These are phyloP conservation scores for Graptemys geographica DNA, from an alignment of 2,797 vertebrate species.

Conservation along the genomic window DNA sequence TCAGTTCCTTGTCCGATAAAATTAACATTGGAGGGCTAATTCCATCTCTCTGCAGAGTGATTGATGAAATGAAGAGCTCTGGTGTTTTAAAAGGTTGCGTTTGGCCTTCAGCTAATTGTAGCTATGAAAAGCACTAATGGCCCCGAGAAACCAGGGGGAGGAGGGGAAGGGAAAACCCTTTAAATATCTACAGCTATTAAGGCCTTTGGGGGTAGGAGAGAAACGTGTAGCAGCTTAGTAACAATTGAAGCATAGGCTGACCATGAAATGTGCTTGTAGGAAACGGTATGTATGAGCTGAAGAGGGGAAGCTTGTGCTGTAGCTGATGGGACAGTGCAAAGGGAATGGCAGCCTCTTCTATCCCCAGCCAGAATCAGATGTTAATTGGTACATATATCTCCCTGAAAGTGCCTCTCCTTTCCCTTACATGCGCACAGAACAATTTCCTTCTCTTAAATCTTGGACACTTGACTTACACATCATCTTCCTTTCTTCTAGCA, in stretches of 20 bases:
- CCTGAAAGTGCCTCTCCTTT: neutral
- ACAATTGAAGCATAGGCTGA: neutral
- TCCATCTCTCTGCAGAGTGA: neutral
- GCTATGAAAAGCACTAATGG: neutral
- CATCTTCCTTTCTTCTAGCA: neutral
- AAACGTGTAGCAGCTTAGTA: neutral
- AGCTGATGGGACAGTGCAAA: neutral
- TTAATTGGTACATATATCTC: neutral
- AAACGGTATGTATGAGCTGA: neutral
- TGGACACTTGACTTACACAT: too few relatives aligned
- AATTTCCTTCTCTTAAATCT: neutral
- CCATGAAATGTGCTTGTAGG: neutral
- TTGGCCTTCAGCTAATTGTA: conserved; percentile 21
- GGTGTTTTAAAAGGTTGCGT: conserved; percentile 16
- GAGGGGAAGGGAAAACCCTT: neutral
- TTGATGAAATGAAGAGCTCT: conserved; percentile 11
- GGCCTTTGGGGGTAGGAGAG: neutral
- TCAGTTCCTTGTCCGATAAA: conserved; percentile 10
- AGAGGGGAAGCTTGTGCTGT: neutral
- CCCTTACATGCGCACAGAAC: neutral
- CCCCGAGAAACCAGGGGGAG: neutral
- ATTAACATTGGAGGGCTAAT: conserved; percentile 38
- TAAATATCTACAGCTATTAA: neutral
- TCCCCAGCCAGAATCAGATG: neutral
- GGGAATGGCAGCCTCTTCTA: neutral